Evolutionary conservation across 64 coral and sea anemone genomes (phyloP).

Genomic region (Acropora yongei): DNA sequence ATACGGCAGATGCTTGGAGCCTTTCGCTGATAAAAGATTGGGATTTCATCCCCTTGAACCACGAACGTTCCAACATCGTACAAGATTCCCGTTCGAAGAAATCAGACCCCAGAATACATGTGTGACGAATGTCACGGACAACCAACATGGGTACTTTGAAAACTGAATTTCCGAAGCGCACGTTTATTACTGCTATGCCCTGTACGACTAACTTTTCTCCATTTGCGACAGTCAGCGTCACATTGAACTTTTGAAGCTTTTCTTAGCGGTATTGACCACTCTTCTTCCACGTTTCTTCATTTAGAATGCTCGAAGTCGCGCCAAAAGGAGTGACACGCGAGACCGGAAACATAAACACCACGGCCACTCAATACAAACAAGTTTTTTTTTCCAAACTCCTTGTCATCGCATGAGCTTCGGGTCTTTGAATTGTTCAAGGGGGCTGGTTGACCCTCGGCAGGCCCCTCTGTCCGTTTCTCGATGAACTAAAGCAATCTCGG

Average conservation of each 20-base stretch:
- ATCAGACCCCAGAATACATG: slow-evolving; percentile 54
- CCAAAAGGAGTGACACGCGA: slow-evolving; percentile 31
- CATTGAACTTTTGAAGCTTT: slow-evolving; percentile 16
- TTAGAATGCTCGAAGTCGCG: slow-evolving; percentile 42
- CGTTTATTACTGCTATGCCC: slow-evolving; percentile 12
- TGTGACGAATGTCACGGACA: slow-evolving; percentile 33
- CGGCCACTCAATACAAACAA: slow-evolving; percentile 19
- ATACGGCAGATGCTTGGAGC: slow-evolving; percentile 22
- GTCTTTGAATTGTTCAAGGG: slow-evolving; percentile 8
- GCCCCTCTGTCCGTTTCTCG: slow-evolving; percentile 30
- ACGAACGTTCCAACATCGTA: slow-evolving; percentile 62
- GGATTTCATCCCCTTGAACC: slow-evolving; percentile 21
- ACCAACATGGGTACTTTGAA: slow-evolving; percentile 30
- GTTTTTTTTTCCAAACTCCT: not conserved
- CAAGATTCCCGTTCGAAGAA: slow-evolving; percentile 43
- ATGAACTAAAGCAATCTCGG: slow-evolving; percentile 9
- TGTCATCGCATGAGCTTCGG: slow-evolving; percentile 1
- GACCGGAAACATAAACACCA: slow-evolving; percentile 46
- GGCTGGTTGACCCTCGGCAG: slow-evolving; percentile 36
- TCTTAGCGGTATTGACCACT: slow-evolving; percentile 29
- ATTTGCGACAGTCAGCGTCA: slow-evolving; percentile 45
- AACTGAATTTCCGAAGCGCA: slow-evolving; percentile 30
- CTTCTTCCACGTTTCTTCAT: slow-evolving; percentile 65
- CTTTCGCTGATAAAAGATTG: slow-evolving; percentile 39
- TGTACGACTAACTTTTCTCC: slow-evolving; percentile 47